phyloP scores from a whole-genome alignment of 2,888 invertebrate species.

The Apoda limacodes region DNA sequence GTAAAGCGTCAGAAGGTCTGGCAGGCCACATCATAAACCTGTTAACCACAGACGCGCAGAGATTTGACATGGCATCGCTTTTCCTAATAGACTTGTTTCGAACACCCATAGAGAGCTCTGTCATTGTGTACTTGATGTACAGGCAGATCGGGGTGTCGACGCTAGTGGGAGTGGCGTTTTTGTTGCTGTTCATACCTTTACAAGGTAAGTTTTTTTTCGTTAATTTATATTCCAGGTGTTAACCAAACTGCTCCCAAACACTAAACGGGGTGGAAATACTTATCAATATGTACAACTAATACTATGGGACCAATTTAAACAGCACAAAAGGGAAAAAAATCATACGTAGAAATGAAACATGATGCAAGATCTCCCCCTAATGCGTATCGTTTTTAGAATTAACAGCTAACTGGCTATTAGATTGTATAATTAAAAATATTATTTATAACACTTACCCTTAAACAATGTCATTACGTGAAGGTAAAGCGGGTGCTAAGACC shows the following conservation, averaged over 20 bases:
- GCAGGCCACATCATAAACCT: slow-evolving; percentile 78
- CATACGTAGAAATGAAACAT: neutral
- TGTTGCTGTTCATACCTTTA: slow-evolving; percentile 72
- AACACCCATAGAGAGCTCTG: slow-evolving; percentile 82
- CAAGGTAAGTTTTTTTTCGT: slow-evolving; percentile 61
- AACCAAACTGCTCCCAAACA: neutral
- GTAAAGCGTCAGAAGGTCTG: slow-evolving; percentile 72
- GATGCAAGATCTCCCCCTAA: too few species aligned
- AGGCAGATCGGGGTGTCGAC: slow-evolving; percentile 68
- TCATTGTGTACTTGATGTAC: slow-evolving; percentile 82
- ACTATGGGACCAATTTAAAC: neutral
- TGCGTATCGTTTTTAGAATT: too few species aligned
- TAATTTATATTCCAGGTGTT: slow-evolving; percentile 1
- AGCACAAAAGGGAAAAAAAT: neutral
- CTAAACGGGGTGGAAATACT: too few species aligned
- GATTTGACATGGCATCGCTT: slow-evolving; percentile 85
- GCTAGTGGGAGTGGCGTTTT: slow-evolving; percentile 69
- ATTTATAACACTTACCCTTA: too few species aligned
- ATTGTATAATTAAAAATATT: too few species aligned
- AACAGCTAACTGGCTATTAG: too few species aligned
- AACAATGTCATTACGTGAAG: too few species aligned
- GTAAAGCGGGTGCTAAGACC: too few species aligned
- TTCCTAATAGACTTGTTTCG: slow-evolving; percentile 87
- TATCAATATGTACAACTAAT: neutral
- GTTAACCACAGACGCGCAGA: slow-evolving; percentile 87